A percentile compares a stretch with the other conserved stretches of the same genome.
Evolutionary conservation across 2,113 vertebrate genomes (phyloP).

Genomic region (Nycticorax nycticorax): DNA sequence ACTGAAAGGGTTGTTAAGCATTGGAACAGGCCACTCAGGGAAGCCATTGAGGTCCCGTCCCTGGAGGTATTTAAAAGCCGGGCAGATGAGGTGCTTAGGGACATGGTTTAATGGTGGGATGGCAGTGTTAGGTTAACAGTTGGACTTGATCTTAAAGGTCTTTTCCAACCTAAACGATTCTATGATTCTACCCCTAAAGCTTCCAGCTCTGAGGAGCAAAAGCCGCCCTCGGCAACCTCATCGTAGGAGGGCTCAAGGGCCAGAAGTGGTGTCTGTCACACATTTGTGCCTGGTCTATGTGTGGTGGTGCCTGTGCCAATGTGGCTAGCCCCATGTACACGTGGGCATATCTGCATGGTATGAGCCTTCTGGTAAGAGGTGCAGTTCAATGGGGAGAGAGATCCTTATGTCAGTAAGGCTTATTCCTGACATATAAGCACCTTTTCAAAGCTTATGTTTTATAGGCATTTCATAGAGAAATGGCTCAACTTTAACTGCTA

Average conservation of each 20-base stretch:
- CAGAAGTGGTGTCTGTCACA: not conserved
- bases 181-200: not conserved
- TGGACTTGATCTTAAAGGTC: no score
- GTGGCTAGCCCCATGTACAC: accelerated
- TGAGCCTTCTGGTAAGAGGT: not conserved
- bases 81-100: no score
- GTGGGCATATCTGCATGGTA: not conserved
- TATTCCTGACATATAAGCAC: not conserved
- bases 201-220: not conserved
- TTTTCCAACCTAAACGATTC: no score
- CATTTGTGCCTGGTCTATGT: accelerated
- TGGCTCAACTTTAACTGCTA: not conserved
- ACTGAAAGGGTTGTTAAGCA: no score
- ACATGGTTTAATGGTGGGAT: no score
- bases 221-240: not conserved
- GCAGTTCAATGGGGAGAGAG: not conserved
- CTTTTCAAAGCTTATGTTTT: not conserved
- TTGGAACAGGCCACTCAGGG: no score
- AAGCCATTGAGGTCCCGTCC: no score
- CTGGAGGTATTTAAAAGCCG: no score
- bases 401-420: not conserved
- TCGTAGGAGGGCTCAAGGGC: not conserved
- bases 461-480: not conserved
- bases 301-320: accelerated
- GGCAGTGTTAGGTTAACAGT: no score